Conservation (phyloP, 1,140 invertebrate genomes). For the Diachasmimorpha longicaudata region DNA sequence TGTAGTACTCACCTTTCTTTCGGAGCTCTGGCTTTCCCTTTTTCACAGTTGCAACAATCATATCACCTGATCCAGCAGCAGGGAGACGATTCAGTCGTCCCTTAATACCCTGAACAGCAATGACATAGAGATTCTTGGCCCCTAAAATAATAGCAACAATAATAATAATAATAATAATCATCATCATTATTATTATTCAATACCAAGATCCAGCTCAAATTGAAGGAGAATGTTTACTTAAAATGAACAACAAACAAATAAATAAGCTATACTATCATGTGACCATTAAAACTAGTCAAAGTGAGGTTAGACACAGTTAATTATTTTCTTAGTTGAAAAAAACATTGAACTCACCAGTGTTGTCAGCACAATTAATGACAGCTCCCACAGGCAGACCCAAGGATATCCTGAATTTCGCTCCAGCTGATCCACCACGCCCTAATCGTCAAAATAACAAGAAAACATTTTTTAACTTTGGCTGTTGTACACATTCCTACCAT, state of each 20-base stretch:
- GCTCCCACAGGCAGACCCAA: constrained; percentile 98
- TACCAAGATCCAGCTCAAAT: too few species aligned
- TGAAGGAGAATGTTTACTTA: too few species aligned
- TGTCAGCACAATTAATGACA: constrained; percentile 99
- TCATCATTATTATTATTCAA: too few species aligned
- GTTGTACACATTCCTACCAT: neutral
- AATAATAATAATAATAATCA: too few species aligned
- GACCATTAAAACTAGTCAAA: too few species aligned
- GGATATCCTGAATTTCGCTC: constrained; percentile 99
- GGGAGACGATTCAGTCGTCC: constrained; percentile 97
- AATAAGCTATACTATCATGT: too few species aligned
- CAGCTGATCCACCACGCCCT: constrained; percentile 99
- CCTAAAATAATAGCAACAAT: constrained; percentile 65
- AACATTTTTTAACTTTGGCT: constrained; percentile 43
- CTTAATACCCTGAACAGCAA: constrained; percentile 97
- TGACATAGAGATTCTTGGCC: constrained; percentile 98
- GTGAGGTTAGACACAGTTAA: too few species aligned
- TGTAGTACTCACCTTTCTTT: constrained; percentile 88
- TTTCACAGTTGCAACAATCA: constrained; percentile 99
- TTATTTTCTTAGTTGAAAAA: too few species aligned
- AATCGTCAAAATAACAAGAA: constrained; percentile 42
- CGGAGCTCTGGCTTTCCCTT: constrained; percentile 99
- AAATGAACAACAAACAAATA: too few species aligned
- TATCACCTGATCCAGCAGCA: constrained; percentile 96
- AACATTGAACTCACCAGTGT: constrained; percentile 78